Base-by-base conservation (phyloP, 1,140 invertebrate genomes). In the Cydia pomonella region DNA sequence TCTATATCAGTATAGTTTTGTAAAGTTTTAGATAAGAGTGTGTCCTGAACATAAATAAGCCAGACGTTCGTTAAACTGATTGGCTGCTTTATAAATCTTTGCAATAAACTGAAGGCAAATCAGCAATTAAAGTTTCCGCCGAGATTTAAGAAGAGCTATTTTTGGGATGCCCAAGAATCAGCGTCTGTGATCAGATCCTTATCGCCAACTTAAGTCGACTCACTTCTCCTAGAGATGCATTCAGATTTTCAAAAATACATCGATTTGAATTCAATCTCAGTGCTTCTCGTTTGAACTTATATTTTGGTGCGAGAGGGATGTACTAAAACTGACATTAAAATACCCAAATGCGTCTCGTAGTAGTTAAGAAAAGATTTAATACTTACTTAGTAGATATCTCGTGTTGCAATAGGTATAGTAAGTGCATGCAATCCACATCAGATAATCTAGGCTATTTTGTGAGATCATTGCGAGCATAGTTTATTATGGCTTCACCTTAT, bases 151-250 rank as follows among this genome's bases (percentile, higher is more conserved):
- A 38, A 50, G 66, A 64, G 74, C 73, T 73, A 71, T 74, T 77
- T 76, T 76, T 25, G 72, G 29, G 33, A 69, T 33, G 64, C 64
- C 29, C 41, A 16, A 38, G 64, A 21, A 73, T 44, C 66, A 72
- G 73, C 33, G 59, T 75, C 69, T 71, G 73, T 77, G 63, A 50
- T 81, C 76, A 77, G 80, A 81, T 81, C 29, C 33, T n/a, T 75
- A 79, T 81, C 79, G 47, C 44, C 33, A 77, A 79, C 59, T 77
- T 76, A 53, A 73, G 33, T 29, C 29, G 23, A 33, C 74, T 76
- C 53, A 75, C 64, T 77, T 73, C 66, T 72, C 63, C 73, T 73
- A 76, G 71, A 21, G 33, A 41, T 47, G 47, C 29, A 27, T 50
- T 50, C 3, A n/a, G 47, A 50, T 50, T n/a, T n/a, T 7, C 0